Evolutionary conservation across 1,140 invertebrate species (phyloP).

Genomic region (Matsumurasca onukii): DNA sequence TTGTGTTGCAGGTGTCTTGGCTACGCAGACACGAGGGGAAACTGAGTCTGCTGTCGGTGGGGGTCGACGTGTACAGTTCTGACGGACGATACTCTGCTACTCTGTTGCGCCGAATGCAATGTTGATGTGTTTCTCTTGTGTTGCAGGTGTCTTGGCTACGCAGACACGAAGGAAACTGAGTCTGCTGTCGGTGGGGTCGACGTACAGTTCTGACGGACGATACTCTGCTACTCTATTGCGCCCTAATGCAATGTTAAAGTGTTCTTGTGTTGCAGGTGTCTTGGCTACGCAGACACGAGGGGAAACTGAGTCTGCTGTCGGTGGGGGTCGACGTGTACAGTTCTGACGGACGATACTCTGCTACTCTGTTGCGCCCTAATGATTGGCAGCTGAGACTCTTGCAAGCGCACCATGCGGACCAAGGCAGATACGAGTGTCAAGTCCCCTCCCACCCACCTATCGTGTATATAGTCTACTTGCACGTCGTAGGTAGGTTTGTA

Average conservation of each 20-base stretch:
- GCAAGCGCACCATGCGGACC: constrained; percentile 76
- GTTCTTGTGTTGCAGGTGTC: constrained; percentile 59
- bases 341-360: constrained; percentile 53
- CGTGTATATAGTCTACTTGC: constrained; percentile 77
- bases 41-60: constrained; percentile 73
- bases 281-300: constrained; percentile 70
- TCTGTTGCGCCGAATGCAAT: constrained; percentile 8
- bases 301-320: constrained; percentile 73
- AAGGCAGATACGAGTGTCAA: constrained; percentile 83
- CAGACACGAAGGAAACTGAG: constrained; percentile 66
- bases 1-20: constrained; percentile 69
- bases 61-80: constrained; percentile 57
- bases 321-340: constrained; percentile 76
- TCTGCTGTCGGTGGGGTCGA: constrained; percentile 73
- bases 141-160: constrained; percentile 75
- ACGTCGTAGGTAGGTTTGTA: constrained; percentile 84
- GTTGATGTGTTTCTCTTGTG: not conserved
- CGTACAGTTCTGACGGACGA: constrained; percentile 68
- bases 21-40: constrained; percentile 68
- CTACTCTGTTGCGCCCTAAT: constrained; percentile 34
- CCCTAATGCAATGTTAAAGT: too few species aligned
- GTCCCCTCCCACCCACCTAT: constrained; percentile 84
- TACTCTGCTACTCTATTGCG: constrained; percentile 34
- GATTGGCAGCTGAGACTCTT: constrained; percentile 87
- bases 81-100: not conserved